Base-by-base conservation (phyloP, 1,140 invertebrate species). In the Drosophila pruinosa region DNA sequence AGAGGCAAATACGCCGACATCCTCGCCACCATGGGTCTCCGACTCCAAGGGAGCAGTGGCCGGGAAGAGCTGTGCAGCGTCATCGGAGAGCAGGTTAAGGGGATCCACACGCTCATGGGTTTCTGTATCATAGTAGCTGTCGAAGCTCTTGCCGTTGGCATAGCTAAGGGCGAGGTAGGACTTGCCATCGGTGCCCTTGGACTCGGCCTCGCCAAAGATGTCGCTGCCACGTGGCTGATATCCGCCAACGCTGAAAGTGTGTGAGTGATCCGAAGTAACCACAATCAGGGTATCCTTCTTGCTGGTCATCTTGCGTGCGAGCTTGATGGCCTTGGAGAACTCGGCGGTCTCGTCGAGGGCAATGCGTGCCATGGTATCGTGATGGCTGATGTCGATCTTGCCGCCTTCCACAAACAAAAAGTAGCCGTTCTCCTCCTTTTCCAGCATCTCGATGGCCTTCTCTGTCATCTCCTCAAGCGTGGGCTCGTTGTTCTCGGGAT, bases 331-430 rank as follows among this genome's bases (percentile, higher is more conserved):
- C 59, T 93, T 92, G 2, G 93, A 92, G 61, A 95, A 91, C 75
- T 94, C 93, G 0, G 94, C 90, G 0, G 94, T 94, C 77, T 95
- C 94, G 67, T 94, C 92, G 1, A 97, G 75, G 0, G 97, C 95
- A 22, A 94, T 90, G 50, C 93, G 92, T 1, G 95, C 96, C 59
- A 93, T 92, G 75, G 95, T 96, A 0, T 93, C 91, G 82, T 98
- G 97, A 90, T 97, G 96, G 0, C 94, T 97, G 53, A 95, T 93
- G 86, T 98, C 97, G 24, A 98, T 97, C 57, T 94, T 94, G 0
- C 95, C 95, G 5, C 94, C 94, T 78, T 94, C 85, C 2, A 94
- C 92, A 62, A 91, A 92, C 5, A 91, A 65, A 59, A 95, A 94
- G 74, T 92, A 96, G 6, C 97, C 97, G 21, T 96, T 94, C 43